Conservation (phyloP, 2,113 vertebrate species). For the Mastomys coucha region DNA sequence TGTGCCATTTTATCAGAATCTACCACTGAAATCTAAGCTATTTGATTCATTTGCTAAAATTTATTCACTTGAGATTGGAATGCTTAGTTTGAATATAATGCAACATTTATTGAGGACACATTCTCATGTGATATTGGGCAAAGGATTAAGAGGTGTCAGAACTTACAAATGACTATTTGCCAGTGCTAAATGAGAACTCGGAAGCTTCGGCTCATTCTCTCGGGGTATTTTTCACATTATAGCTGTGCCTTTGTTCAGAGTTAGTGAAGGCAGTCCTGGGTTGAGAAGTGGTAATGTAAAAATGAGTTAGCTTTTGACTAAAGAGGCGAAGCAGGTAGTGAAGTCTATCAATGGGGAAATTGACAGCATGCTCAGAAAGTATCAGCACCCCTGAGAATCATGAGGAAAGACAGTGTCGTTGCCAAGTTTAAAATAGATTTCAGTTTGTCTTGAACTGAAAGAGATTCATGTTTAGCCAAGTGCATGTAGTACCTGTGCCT, state of each 20-base stretch:
- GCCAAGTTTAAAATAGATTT: neutral
- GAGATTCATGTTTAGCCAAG: neutral
- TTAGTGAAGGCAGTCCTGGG: neutral
- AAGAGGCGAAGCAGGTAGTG: neutral
- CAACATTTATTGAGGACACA: neutral
- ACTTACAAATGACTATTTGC: conserved; percentile 14
- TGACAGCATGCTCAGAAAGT: neutral
- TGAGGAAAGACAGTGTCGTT: conserved; percentile 19
- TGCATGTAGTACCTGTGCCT: neutral
- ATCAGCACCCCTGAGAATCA: neutral
- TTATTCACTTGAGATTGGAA: neutral
- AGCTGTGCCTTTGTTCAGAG: neutral
- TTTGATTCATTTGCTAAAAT: neutral
- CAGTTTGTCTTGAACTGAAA: conserved; percentile 12
- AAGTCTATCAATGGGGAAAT: neutral
- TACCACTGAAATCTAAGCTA: neutral
- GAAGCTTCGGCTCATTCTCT: neutral
- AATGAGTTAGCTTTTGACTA: conserved; percentile 24
- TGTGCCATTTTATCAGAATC: neutral
- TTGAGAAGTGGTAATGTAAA: neutral
- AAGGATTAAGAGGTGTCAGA: neutral
- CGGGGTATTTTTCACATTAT: neutral
- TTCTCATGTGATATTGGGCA: neutral
- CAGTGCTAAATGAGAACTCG: neutral
- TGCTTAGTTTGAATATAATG: neutral